A percentile compares a stretch with the other conserved stretches of the same genome.
phyloP scores from a whole-genome alignment of 2,113 vertebrate species.

The Caranx melampygus region DNA sequence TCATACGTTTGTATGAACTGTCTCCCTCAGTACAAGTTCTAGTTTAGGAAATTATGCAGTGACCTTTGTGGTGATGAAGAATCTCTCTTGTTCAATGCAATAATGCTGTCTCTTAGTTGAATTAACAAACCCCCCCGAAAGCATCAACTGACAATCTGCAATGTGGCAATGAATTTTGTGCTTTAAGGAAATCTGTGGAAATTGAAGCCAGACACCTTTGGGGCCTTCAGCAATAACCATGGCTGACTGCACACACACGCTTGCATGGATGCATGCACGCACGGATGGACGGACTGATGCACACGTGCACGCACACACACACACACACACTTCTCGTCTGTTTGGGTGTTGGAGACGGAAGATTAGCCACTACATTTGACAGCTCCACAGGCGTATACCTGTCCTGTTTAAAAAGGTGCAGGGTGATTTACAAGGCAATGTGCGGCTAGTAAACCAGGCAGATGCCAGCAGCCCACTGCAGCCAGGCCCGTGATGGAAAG shows the following conservation, averaged over 20 bases:
- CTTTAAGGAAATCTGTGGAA: slow-evolving; percentile 32
- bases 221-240: slow-evolving; percentile 29
- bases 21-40: slow-evolving; percentile 3
- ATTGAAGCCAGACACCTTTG: slow-evolving; percentile 33
- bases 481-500: background rate
- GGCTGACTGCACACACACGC: background rate
- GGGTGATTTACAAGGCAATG: slow-evolving; percentile 61
- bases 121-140: background rate
- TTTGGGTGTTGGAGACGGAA: slow-evolving; percentile 45
- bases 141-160: background rate
- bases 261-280: background rate
- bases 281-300: background rate
- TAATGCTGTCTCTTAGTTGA: background rate
- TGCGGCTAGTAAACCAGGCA: slow-evolving; percentile 24
- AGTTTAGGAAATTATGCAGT: slow-evolving; percentile 1
- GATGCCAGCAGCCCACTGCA: slow-evolving; percentile 47
- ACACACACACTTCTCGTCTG: slow-evolving; percentile 6
- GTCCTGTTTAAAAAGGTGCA: slow-evolving; percentile 51
- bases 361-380: slow-evolving; percentile 45
- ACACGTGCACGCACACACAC: slow-evolving; percentile 4
- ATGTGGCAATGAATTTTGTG: background rate
- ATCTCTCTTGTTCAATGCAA: background rate
- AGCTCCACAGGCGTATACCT: slow-evolving; percentile 50
- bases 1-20: background rate
- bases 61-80: slow-evolving; percentile 17